Conservation (phyloP, 2,113 vertebrate genomes). For the Cyanistes caeruleus region DNA sequence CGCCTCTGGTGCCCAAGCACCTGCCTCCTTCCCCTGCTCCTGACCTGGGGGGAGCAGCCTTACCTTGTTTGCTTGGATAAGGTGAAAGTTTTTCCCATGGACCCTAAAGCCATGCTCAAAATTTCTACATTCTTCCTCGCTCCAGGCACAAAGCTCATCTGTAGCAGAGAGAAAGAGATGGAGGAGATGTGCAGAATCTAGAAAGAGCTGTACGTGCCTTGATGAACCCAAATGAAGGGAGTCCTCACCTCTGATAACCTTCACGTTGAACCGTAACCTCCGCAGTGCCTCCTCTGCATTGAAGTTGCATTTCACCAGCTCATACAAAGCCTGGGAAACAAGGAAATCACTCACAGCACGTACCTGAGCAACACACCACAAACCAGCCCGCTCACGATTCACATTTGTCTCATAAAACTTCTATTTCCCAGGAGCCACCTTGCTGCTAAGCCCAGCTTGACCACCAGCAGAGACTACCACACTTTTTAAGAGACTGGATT, state of each 20-base stretch:
- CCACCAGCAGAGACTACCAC: background rate
- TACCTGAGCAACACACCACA: background rate
- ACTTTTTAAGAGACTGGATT: background rate
- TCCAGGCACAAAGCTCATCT: conserved; percentile 94
- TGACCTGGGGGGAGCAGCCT: background rate
- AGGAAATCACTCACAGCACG: background rate
- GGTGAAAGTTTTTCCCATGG: conserved; percentile 95
- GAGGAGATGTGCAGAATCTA: background rate
- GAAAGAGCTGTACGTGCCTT: accelerated
- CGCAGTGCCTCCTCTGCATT: conserved; percentile 90
- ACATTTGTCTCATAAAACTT: background rate
- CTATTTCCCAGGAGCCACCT: background rate
- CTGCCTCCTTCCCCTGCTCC: background rate
- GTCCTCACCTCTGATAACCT: conserved; percentile 88
- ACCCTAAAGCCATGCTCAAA: conserved; percentile 95
- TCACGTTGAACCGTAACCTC: conserved; percentile 90
- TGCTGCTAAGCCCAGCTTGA: background rate
- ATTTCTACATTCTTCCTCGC: conserved; percentile 90
- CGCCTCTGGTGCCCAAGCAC: background rate
- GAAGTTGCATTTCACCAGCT: conserved; percentile 94
- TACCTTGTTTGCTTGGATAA: conserved; percentile 98
- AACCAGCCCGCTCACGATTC: background rate
- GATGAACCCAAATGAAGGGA: background rate
- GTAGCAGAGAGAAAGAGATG: background rate
- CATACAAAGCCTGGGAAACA: conserved; percentile 86